Percentiles rank a stretch among this genome's conserved stretches.
phyloP scores from a whole-genome alignment of 1,140 invertebrate genomes.

The Orchestia grillus region DNA sequence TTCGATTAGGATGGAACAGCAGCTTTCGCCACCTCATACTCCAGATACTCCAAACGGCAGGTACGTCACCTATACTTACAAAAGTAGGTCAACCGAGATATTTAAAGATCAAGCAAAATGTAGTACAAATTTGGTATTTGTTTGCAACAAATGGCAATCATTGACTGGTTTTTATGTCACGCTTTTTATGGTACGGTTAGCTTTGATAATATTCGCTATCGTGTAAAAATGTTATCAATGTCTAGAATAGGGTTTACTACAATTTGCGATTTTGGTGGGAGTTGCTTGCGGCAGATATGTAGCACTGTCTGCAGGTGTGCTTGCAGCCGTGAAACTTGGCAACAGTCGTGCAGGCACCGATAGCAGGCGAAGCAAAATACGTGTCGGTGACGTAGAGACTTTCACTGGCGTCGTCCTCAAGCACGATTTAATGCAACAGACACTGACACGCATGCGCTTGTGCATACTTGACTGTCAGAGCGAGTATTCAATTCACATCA shows the following conservation, averaged over 20 bases:
- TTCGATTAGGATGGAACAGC: not conserved
- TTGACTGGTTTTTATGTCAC: not conserved
- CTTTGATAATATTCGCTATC: not conserved
- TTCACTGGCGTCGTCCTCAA: not conserved
- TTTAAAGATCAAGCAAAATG: not conserved
- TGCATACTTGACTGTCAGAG: not conserved
- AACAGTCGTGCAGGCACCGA: not conserved
- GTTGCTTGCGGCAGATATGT: not conserved
- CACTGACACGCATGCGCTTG: not conserved
- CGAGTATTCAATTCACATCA: not conserved
- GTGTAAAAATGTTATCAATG: not conserved
- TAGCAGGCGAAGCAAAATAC: not conserved
- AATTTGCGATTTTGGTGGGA: not conserved
- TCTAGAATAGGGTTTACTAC: not conserved
- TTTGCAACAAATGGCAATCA: not conserved
- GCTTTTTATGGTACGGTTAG: not conserved
- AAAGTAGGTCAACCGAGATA: not conserved
- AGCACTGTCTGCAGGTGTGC: not conserved
- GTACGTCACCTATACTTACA: not conserved
- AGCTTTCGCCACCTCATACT: constrained; percentile 18
- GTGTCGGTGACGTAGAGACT: not conserved
- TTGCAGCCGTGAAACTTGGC: not conserved
- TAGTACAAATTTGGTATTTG: not conserved
- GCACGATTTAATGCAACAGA: not conserved
- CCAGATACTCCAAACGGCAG: constrained; percentile 24